Evolutionary conservation across 1,140 invertebrate genomes (phyloP), one percentile per base, ranked within the genome.

Genomic region (Tribolium castaneum): DNA sequence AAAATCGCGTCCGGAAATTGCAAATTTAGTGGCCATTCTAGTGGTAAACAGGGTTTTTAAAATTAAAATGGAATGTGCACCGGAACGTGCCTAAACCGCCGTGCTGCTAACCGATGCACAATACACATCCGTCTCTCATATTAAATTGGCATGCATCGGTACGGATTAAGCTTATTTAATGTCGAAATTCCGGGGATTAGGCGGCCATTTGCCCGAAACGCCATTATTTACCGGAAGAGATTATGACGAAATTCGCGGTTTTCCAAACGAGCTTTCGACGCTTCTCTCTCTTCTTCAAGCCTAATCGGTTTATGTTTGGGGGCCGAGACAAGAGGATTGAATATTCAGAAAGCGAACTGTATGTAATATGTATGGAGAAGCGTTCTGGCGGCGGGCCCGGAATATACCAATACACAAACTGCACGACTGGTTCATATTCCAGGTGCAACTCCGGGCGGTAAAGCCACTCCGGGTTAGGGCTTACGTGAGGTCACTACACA

Each of bases 31-130:
- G 76, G 54, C 62, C 70, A 78, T 62, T 78, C 70, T 74, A 56
- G 50, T 66, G 70, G 70, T 78, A 70, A 74, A 78, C 54, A 19
- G 66, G 51, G 51, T 78, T 78, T 78, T 78, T 74, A 56, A 78
- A 78, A 73, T 78, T 78, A 80, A 80, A 78, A 78, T 80, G 77
- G 78, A 80, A 78, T 80, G 79, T 78, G 72, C 79, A 80, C 39
- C 56, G 73, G 73, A 56, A 80, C 79, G 79, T 80, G 76, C 72
- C 76, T 76, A 80, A 80, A 78, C 73, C 76, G 62, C 73, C 54
- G 75, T 73, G 79, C 66, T 45, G 73, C 77, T 35, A 59, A 54
- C 56, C 51, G 25, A 39, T 70, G 73, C 70, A 80, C 76, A 80
- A 80, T 80, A 78, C 79, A 78, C 77, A 78, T 78, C 79, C 79